Evolutionary conservation across 2,888 invertebrate species (phyloP), one percentile per base, ranked within the genome.

Genomic region (Augochlorella aurata): DNA sequence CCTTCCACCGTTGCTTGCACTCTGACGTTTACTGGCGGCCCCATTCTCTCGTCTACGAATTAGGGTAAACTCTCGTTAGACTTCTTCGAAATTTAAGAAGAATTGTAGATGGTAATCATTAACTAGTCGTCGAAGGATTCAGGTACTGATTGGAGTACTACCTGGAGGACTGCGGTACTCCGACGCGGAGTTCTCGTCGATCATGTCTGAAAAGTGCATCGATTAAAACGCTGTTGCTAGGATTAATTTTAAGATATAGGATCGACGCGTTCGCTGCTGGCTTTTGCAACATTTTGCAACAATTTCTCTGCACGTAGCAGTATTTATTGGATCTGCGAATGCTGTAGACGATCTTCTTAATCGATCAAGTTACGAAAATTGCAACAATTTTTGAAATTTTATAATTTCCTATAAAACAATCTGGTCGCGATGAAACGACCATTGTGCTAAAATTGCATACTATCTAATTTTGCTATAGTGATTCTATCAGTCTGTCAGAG

Each of bases 1-100:
- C 97, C 97, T 82, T 96, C 96, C 72, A 95, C 95, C 66, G 96
- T 96, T 78, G 96, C 95, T 47, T 95, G 95, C 73, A 97, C 96
- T 74, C 95, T 95, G 76, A 98, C 95, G 92, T 97, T 96, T 90
- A 95, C 94, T 5, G 96, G 97, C 74, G 95, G 95, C 66, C 95
- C 95, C 86, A 96, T 95, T 87, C 93, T 93, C 67, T 95, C 94
- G 82, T 92, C 86, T 63, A 89, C 90, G 89, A 50, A 38, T 44
- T 0, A 14, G 24, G 18, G 24, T 3, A 7, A 61, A 61, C 4
- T 12, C 4, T 29, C 2, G 29, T 29, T 61, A 16, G 14, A 29
- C 24, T 58, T 2, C 16, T 7, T 8, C 16, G 0, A 61, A 24
- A 61, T 16, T 29, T 8, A 14, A 61, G 16, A 47, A 8, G 47